These are phyloP conservation scores for Pecten maximus DNA, from an alignment of 2,888 invertebrate species.

Conservation along the genomic window DNA sequence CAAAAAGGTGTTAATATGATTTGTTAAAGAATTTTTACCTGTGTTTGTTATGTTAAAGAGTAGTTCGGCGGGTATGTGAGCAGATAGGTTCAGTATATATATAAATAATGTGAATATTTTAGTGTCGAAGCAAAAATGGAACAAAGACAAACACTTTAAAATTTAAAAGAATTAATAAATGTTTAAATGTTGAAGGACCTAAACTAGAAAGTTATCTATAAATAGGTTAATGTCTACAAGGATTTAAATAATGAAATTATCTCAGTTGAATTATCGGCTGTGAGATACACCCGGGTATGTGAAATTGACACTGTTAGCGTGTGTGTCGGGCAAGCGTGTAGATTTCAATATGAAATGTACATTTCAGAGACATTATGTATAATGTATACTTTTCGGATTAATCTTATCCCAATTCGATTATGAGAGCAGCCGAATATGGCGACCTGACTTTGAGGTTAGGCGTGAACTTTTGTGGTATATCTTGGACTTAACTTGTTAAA, in stretches of 20 bases:
- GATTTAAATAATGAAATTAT: neutral
- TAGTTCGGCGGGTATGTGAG: neutral
- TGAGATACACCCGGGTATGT: neutral
- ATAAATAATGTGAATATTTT: neutral
- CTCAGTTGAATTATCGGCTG: neutral
- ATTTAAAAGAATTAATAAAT: neutral
- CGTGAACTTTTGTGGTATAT: neutral
- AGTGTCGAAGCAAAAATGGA: neutral
- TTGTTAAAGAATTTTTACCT: neutral
- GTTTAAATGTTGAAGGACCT: neutral
- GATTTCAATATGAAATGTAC: neutral
- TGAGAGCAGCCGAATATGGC: constrained; percentile 3
- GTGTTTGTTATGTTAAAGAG: neutral
- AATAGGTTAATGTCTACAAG: neutral
- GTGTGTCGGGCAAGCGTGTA: neutral
- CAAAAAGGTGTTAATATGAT: constrained; percentile 32
- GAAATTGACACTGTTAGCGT: neutral
- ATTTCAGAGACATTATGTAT: neutral
- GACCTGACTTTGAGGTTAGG: neutral
- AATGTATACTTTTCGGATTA: neutral
- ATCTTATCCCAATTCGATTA: neutral
- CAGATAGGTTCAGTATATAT: neutral
- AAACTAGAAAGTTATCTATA: neutral
- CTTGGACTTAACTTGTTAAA: constrained; percentile 28
- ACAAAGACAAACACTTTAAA: neutral